A percentile compares a stretch with the other conserved stretches of the same genome.
These are phyloP conservation scores for Brachionus manjavacas DNA, from an alignment of 1,140 invertebrate genomes.

Conservation along the genomic window DNA sequence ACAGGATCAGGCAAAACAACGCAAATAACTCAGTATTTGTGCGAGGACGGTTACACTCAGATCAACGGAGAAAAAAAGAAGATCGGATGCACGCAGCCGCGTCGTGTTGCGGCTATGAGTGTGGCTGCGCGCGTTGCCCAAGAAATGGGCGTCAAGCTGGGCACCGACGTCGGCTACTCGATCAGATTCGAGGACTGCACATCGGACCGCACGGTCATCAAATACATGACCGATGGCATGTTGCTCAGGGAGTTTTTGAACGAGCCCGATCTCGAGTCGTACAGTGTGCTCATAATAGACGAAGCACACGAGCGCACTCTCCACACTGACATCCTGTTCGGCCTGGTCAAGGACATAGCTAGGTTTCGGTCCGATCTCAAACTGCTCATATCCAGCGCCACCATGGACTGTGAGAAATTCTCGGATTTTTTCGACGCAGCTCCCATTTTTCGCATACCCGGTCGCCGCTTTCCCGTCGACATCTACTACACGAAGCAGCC, in stretches of 20 bases:
- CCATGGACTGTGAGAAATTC: constrained; percentile 95
- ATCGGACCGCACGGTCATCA: constrained; percentile 71
- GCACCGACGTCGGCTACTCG: constrained; percentile 68
- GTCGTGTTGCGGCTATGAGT: constrained; percentile 74
- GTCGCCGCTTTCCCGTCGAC: constrained; percentile 74
- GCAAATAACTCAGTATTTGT: constrained; percentile 93
- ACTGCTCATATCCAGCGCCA: constrained; percentile 92
- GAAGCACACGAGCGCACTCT: constrained; percentile 97
- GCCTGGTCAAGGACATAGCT: constrained; percentile 93
- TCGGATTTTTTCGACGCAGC: constrained; percentile 97
- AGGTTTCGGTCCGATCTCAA: constrained; percentile 89
- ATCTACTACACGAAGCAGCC: constrained; percentile 98
- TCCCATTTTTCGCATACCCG: constrained; percentile 94
- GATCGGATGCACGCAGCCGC: constrained; percentile 72
- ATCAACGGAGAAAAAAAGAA: constrained; percentile 66
- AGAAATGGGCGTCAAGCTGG: constrained; percentile 68
- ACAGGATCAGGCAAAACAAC: constrained; percentile 97
- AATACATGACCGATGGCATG: constrained; percentile 99
- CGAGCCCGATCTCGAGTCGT: constrained; percentile 86
- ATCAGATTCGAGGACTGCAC: constrained; percentile 76
- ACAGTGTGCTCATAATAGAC: constrained; percentile 97
- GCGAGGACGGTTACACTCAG: constrained; percentile 67
- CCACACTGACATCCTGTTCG: constrained; percentile 96
- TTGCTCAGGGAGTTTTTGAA: constrained; percentile 91
- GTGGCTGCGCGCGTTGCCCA: constrained; percentile 70